phyloP scores from a whole-genome alignment of 1,140 invertebrate species.

The Drosophila mayri region DNA sequence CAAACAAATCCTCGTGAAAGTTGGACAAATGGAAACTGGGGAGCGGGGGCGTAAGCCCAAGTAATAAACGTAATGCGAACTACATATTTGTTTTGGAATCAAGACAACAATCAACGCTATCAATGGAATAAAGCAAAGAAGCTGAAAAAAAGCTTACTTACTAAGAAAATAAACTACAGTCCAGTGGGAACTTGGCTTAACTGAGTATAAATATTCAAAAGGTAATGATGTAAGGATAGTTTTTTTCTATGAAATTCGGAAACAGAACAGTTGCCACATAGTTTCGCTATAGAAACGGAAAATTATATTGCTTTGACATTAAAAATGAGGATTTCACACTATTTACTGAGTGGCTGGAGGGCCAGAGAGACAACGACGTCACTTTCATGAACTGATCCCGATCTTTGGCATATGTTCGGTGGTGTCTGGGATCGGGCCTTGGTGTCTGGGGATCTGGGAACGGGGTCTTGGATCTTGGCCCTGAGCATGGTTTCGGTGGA shows the following conservation, averaged over 20 bases:
- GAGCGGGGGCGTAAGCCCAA: slow-evolving; percentile 28
- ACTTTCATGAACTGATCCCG: slow-evolving; percentile 31
- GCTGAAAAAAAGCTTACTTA: background rate
- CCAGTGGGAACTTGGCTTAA: background rate
- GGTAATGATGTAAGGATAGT: background rate
- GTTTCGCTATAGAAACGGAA: background rate
- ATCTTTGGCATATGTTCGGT: background rate
- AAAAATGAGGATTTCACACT: background rate
- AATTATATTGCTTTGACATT: background rate
- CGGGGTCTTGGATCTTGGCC: slow-evolving; percentile 7
- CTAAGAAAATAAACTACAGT: slow-evolving; percentile 6
- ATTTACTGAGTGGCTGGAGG: slow-evolving; percentile 1
- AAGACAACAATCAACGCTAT: slow-evolving; percentile 49
- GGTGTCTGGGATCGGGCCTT: background rate
- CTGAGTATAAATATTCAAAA: background rate
- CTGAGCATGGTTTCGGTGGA: slow-evolving; percentile 13
- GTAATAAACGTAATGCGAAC: slow-evolving; percentile 33
- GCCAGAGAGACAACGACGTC: slow-evolving; percentile 29
- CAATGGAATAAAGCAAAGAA: slow-evolving; percentile 35
- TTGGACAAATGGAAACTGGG: background rate
- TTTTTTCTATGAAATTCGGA: background rate
- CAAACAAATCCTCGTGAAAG: slow-evolving; percentile 28
- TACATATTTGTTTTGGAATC: slow-evolving; percentile 64
- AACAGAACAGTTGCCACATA: background rate
- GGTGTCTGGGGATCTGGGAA: slow-evolving; percentile 3